Percentiles rank a stretch among this genome's conserved stretches.
Conservation (phyloP, 1,140 invertebrate species). For the Papilio polyxenes region DNA sequence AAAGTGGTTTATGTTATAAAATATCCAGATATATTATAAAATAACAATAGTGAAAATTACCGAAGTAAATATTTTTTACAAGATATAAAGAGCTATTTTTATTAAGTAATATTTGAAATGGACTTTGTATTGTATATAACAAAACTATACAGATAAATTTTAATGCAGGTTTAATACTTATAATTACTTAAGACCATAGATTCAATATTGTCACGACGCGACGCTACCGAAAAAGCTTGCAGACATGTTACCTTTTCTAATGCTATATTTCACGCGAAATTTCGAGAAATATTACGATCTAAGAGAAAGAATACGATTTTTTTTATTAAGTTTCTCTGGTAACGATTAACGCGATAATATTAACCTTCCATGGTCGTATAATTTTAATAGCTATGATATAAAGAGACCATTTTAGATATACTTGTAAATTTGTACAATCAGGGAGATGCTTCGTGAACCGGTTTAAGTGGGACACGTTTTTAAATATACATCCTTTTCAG, state of each 20-base stretch:
- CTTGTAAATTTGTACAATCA: conserved; percentile 20
- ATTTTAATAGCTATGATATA: conserved; percentile 11
- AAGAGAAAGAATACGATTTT: background rate
- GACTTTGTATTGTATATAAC: conserved; percentile 10
- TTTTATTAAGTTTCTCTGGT: background rate
- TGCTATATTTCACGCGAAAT: no score
- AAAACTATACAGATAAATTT: background rate
- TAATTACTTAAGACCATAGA: background rate
- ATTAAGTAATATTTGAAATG: conserved; percentile 9
- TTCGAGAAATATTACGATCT: no score
- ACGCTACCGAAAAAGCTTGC: background rate
- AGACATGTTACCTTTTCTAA: no score
- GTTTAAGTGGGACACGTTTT: conserved; percentile 53
- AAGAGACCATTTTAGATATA: conserved; percentile 1
- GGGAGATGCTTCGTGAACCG: background rate
- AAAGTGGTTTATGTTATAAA: background rate
- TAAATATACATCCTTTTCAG: conserved; percentile 52
- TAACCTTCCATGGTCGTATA: background rate
- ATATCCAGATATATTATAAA: background rate
- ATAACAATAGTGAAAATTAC: background rate
- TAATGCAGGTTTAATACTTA: background rate
- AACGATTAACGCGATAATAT: background rate
- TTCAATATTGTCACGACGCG: background rate
- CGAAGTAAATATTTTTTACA: background rate
- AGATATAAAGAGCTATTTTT: background rate